phyloP scores from a whole-genome alignment of 2,797 vertebrate genomes.

The Natrix natrix region DNA sequence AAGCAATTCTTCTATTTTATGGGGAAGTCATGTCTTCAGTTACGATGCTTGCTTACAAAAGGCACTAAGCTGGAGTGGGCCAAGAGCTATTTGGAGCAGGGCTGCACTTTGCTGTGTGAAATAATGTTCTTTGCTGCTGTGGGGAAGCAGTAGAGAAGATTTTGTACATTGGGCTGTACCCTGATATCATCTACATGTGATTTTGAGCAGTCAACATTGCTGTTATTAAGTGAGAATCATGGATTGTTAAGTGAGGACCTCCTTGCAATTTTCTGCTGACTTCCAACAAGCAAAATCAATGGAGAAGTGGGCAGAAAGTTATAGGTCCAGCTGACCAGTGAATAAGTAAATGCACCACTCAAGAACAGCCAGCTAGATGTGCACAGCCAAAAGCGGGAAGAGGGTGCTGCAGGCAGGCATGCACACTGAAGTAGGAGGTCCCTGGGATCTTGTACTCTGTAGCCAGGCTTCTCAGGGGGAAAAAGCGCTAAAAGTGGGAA shows the following conservation, averaged over 20 bases:
- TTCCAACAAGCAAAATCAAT: background rate
- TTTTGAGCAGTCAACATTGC: background rate
- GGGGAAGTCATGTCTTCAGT: background rate
- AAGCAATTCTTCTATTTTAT: background rate
- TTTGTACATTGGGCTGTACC: background rate
- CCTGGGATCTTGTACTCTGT: background rate
- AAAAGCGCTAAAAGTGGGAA: background rate
- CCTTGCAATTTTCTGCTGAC: background rate
- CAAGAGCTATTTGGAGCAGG: background rate
- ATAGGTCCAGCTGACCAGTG: background rate
- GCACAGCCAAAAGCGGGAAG: background rate
- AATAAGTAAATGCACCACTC: background rate
- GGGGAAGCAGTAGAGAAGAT: background rate
- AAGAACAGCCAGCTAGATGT: background rate
- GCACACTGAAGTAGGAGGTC: background rate
- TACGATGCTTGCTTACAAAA: background rate
- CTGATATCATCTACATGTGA: background rate
- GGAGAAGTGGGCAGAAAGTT: background rate
- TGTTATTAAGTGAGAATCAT: background rate
- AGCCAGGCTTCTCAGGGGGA: background rate
- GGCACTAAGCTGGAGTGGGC: background rate
- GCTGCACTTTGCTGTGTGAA: background rate
- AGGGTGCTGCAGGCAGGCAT: background rate
- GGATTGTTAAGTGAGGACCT: background rate
- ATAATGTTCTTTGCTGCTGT: background rate